Evolutionary conservation across 2,888 invertebrate species (phyloP).

Genomic region (Philereme vetulata): DNA sequence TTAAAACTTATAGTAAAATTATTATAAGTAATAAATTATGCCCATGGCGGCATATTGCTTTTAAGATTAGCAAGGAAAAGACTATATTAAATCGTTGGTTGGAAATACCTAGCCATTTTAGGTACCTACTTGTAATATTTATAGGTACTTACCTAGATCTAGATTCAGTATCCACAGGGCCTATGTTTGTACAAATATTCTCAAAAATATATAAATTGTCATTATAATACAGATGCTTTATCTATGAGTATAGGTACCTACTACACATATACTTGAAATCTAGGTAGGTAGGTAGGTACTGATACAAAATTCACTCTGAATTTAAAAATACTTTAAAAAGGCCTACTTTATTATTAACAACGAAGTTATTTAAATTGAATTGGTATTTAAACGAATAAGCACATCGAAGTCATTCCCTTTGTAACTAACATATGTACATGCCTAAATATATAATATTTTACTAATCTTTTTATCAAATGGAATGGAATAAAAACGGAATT

Average conservation of each 20-base stretch:
- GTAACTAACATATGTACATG: conserved; percentile 9
- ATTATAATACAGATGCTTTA: no score
- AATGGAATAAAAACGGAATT: no score
- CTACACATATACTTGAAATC: no score
- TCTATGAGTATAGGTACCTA: no score
- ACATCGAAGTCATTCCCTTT: conserved; percentile 66
- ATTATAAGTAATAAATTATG: conserved; percentile 36
- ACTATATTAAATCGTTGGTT: conserved; percentile 46
- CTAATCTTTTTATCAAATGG: not conserved
- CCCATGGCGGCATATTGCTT: conserved; percentile 40
- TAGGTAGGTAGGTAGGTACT: no score
- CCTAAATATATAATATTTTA: conserved; percentile 14
- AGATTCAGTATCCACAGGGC: not conserved
- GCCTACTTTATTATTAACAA: conserved; percentile 27
- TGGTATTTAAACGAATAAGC: conserved; percentile 28
- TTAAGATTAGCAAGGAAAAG: conserved; percentile 45
- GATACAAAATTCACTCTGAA: not conserved
- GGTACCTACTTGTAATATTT: not conserved
- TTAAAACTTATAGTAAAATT: conserved; percentile 31
- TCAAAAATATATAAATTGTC: not conserved
- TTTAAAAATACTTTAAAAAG: conserved; percentile 1
- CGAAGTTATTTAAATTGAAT: conserved; percentile 39
- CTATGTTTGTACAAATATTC: not conserved
- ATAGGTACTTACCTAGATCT: not conserved
- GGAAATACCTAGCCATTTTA: conserved; percentile 12